phyloP scores from a whole-genome alignment of 64 coral and sea anemone species.

The Orbicella faveolata region DNA sequence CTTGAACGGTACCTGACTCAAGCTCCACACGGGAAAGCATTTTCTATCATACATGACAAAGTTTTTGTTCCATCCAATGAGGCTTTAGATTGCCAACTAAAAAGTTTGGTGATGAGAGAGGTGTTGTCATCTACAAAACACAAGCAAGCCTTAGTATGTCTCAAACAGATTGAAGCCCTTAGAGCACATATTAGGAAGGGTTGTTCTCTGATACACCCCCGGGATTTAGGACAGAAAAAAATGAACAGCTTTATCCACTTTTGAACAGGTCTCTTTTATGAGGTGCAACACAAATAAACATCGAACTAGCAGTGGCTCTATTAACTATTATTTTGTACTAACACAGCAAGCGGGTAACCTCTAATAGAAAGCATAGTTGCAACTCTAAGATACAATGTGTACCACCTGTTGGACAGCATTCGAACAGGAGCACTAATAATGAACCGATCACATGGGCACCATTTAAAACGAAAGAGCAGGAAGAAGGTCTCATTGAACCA shows the following conservation, averaged over 20 bases:
- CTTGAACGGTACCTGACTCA: too few species aligned
- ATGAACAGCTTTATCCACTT: slow-evolving; percentile 53
- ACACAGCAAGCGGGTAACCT: slow-evolving; percentile 3
- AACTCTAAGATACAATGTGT: neutral
- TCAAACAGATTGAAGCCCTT: slow-evolving; percentile 16
- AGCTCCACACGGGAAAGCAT: too few species aligned
- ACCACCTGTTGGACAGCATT: neutral
- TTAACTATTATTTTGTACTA: slow-evolving; percentile 14
- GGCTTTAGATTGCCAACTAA: too few species aligned
- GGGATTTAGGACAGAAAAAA: slow-evolving; percentile 50
- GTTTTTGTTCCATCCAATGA: too few species aligned
- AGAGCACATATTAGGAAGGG: slow-evolving; percentile 26
- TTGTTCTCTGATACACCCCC: slow-evolving; percentile 44
- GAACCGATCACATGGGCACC: neutral
- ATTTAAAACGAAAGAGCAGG: neutral
- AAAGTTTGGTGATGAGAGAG: too few species aligned
- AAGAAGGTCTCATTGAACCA: neutral
- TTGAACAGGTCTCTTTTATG: slow-evolving; percentile 10
- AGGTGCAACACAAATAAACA: slow-evolving; percentile 23
- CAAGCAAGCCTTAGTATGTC: neutral
- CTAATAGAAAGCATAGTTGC: neutral
- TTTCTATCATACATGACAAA: too few species aligned
- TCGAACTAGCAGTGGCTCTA: slow-evolving; percentile 39
- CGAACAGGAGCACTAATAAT: neutral
- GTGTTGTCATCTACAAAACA: too few species aligned